Evolutionary conservation across 1,140 invertebrate species (phyloP).

Genomic region (Zaprionus vittiger): DNA sequence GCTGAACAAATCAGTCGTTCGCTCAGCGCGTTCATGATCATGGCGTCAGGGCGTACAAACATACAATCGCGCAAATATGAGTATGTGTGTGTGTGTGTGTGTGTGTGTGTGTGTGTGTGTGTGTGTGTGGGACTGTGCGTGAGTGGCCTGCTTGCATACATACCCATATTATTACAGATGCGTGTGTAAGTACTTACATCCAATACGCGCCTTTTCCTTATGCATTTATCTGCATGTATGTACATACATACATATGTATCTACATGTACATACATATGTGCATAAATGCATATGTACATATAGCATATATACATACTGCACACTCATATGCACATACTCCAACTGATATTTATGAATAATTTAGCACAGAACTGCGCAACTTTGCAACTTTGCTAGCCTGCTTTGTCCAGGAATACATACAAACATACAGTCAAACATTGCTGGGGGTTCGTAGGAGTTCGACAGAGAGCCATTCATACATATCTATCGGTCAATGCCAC

Average conservation of each 20-base stretch:
- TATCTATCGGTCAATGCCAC: slow-evolving; percentile 9
- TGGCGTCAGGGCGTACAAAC: slow-evolving; percentile 56
- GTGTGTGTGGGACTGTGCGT: slow-evolving; percentile 11
- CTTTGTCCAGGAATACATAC: slow-evolving; percentile 1
- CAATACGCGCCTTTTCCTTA: neutral
- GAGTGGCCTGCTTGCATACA: slow-evolving; percentile 2
- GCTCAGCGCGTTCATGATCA: slow-evolving; percentile 61
- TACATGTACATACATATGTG: neutral
- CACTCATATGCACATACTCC: neutral
- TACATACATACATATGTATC: neutral
- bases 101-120: neutral
- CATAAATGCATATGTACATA: no score
- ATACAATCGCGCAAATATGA: slow-evolving; percentile 14
- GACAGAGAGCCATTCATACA: neutral
- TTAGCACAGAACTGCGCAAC: neutral
- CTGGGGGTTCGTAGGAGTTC: neutral
- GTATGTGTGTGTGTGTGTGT: neutral
- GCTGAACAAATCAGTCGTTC: slow-evolving; percentile 83
- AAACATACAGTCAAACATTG: neutral
- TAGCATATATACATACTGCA: neutral
- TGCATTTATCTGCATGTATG: neutral
- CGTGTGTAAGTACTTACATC: slow-evolving; percentile 4
- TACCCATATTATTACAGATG: slow-evolving; percentile 45
- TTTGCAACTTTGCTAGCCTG: neutral
- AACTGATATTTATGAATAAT: neutral